Base-by-base conservation (phyloP, 2,888 invertebrate genomes). In the Coleophora flavipennella region DNA sequence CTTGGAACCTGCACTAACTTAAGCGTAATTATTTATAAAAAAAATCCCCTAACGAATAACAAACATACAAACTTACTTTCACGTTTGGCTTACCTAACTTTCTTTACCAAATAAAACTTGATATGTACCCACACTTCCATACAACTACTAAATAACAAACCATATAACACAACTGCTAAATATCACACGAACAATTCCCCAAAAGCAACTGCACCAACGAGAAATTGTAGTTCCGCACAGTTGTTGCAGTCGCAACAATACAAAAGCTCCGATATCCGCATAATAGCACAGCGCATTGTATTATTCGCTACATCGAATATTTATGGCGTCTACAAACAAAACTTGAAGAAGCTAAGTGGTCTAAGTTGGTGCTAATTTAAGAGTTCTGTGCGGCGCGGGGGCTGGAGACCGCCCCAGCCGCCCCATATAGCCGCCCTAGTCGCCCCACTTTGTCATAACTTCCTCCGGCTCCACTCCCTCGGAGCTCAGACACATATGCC, bases 301-400 rank as follows among this genome's bases (percentile, higher is more conserved):
- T 62, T 58, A 44, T 62, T 65, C 59, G 62, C 64, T 66, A 64
- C 72, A 67, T 73, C 61, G 62, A 73, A 72, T 76, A 80, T 80
- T 78, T 80, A 80, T 74, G 63, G 68, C 67, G 67, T 72, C 69
- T 75, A 67, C 77, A 78, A 78, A 79, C 79, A 80, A 79, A 80
- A 77, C 73, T 79, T 63, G 66, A 79, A 74, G 74, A 76, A 77
- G 73, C 74, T 77, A 80, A 78, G 75, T 78, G 73, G 73, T 72
- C 71, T 73, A 79, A 83, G 73, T 81, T 78, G 64, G 73, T 62
- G 72, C 74, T 83, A 83, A 81, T 83, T 78, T 79, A 79, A 84
- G 80, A 80, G 76, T 77, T 76, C 59, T 65, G 63, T 57, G 62
- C 59, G 55, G 51, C 48, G 43, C 51, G 51, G 53, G 49, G 46